Evolutionary conservation across 2,888 invertebrate species (phyloP).

Genomic region (Melipona bicolor): DNA sequence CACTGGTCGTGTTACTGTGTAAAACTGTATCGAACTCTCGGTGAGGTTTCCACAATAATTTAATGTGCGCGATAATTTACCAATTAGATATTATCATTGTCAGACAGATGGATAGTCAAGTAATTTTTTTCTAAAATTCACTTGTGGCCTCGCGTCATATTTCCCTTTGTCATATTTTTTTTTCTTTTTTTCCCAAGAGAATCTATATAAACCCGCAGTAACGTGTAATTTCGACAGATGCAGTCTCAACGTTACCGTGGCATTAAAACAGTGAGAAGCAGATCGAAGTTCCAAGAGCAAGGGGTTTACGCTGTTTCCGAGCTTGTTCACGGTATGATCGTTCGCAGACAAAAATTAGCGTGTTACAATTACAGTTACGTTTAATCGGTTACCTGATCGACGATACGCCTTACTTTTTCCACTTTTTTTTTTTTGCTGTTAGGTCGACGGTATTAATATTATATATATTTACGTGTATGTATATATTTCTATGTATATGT

Average conservation of each 20-base stretch:
- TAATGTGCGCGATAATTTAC: too few species aligned
- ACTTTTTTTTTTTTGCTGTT: constrained; percentile 36
- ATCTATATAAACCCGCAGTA: too few species aligned
- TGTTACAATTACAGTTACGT: constrained; percentile 52
- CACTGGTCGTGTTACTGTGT: too few species aligned
- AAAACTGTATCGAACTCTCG: too few species aligned
- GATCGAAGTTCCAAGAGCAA: neutral
- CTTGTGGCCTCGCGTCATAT: too few species aligned
- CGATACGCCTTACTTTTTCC: constrained; percentile 57
- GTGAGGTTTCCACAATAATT: too few species aligned
- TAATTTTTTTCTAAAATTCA: too few species aligned
- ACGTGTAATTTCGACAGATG: neutral
- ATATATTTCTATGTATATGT: constrained; percentile 26
- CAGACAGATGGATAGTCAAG: too few species aligned
- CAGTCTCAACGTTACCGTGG: neutral
- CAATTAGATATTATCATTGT: too few species aligned
- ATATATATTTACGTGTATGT: constrained; percentile 1
- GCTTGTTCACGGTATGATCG: neutral
- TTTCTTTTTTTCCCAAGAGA: too few species aligned
- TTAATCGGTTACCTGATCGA: constrained; percentile 59
- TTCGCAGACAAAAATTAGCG: constrained; percentile 48
- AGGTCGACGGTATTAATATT: constrained; percentile 55
- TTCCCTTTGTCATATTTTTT: too few species aligned
- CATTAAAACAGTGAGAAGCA: neutral
- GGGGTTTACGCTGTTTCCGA: neutral